phyloP scores from a whole-genome alignment of 2,113 vertebrate genomes.

The Scomber japonicus region DNA sequence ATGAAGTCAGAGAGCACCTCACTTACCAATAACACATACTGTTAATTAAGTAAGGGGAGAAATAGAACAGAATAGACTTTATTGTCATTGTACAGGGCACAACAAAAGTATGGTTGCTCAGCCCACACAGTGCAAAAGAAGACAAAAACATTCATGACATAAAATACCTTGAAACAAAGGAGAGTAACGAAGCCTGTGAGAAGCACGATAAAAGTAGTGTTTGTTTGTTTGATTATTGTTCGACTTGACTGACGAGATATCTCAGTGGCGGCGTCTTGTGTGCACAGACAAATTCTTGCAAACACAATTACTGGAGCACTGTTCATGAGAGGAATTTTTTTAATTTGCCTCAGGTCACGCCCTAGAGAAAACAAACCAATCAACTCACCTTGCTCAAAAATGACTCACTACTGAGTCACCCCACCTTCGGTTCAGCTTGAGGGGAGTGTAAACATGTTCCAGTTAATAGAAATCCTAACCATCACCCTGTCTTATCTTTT shows the following conservation, averaged over 20 bases:
- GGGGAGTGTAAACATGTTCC: neutral
- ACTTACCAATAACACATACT: neutral
- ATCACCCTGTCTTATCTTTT: neutral
- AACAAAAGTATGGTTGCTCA: no score
- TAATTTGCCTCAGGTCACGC: neutral
- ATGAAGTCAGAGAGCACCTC: neutral
- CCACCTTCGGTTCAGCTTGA: no score
- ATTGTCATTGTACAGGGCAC: no score
- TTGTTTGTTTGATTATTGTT: neutral
- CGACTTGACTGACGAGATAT: constrained; percentile 44
- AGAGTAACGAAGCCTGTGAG: no score
- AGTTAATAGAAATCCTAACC: neutral
- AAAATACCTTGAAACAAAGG: no score
- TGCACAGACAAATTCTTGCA: neutral
- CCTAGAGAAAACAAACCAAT: neutral
- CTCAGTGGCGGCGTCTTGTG: neutral
- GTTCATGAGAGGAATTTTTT: neutral
- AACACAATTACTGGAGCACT: neutral
- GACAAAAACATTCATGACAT: no score
- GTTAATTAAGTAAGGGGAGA: neutral
- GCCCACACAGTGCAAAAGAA: no score
- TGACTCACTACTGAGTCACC: neutral
- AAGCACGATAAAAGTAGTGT: neutral
- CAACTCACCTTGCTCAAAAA: neutral
- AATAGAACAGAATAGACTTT: no score